Percentiles rank a stretch among this genome's conserved stretches.
Conservation (phyloP, 2,113 vertebrate species). For the Equus quagga region DNA sequence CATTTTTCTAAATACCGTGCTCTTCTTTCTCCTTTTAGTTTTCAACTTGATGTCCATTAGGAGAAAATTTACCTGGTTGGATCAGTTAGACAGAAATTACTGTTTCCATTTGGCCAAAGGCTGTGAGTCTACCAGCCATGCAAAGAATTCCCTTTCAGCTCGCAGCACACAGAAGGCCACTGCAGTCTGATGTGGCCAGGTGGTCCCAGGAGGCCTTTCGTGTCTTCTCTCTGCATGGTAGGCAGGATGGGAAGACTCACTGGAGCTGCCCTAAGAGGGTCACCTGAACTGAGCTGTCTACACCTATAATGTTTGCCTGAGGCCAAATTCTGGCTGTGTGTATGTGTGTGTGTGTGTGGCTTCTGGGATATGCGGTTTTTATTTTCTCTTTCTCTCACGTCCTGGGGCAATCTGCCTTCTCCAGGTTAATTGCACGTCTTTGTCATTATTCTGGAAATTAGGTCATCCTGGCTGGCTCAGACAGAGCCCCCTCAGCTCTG, state of each 20-base stretch:
- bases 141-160: neutral
- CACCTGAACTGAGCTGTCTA: neutral
- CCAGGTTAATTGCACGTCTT: conserved; percentile 30
- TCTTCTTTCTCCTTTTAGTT: conserved; percentile 35
- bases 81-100: neutral
- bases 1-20: neutral
- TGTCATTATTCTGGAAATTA: conserved; percentile 40
- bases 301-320: neutral
- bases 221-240: neutral
- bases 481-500: neutral
- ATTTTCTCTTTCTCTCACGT: neutral
- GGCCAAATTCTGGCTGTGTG: neutral
- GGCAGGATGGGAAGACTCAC: neutral
- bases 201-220: neutral
- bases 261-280: neutral
- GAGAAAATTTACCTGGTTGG: conserved; percentile 18
- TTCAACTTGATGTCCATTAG: conserved; percentile 42
- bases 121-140: neutral
- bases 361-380: neutral
- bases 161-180: neutral
- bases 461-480: neutral
- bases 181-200: neutral
- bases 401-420: conserved; percentile 3
- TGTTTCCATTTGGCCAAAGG: conserved; percentile 15
- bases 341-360: neutral